Evolutionary conservation across 2,888 invertebrate species (phyloP), one percentile per base, ranked within the genome.

Genomic region (Dasysyrphus tricinctus): DNA sequence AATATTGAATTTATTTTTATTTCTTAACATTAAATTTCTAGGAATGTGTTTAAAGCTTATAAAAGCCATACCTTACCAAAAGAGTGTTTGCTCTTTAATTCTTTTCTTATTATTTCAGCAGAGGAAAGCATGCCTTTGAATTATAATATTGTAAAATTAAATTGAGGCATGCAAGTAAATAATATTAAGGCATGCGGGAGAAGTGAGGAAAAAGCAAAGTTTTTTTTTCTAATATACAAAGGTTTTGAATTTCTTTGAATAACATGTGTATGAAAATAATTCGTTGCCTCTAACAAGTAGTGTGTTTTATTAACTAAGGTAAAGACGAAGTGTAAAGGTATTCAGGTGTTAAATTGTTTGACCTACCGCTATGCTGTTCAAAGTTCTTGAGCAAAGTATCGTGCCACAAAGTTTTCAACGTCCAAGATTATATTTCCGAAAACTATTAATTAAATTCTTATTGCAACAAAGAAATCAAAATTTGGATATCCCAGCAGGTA

Each of bases 361-460:
- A 59, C 19, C 19, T 5, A 16, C 24, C 24, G 24, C 24, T 24
- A 19, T 5, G 16, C 3, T 12, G 2, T 16, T 16, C 0, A 39
- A 0, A 59, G 19, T 39, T 59, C 19, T 37, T 9, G 5, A 2
- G 14, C n/a, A 39, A 42, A 61, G 5, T 61, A 42, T 42, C 39
- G 61, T 61, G 61, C 7, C 8, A 24, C 3, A 61, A 61, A 61
- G 14, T 61, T 61, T 61, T 42, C 61, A 42, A 39, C 61, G 6
- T 61, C 6, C 24, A 42, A 14, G 24, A 42, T 61, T 42, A 24
- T 39, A 42, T 61, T 61, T 61, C 42, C 24, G 61, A 14, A 39
- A 14, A 24, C 61, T 42, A 42, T 61, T 61, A 61, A 61, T 61
- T 61, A 12, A 42, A 42, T 42, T 61, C 14, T 61, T 59, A 59